These are phyloP conservation scores for Porites cylindrica DNA, from an alignment of 92 coral and sea anemone species.

Conservation along the genomic window DNA sequence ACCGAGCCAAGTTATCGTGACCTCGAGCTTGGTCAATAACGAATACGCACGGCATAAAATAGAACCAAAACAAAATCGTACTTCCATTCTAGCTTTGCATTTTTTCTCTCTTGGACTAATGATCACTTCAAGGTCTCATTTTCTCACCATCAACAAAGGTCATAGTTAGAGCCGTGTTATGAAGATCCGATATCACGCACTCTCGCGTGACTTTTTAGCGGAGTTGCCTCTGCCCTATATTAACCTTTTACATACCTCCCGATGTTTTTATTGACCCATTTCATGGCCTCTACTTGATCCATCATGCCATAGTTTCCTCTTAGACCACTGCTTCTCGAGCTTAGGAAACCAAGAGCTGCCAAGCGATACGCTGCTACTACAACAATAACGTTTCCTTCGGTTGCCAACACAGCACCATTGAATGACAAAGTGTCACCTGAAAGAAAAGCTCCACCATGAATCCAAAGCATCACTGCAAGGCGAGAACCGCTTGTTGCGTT, in stretches of 20 bases:
- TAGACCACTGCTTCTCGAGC: conserved; percentile 8
- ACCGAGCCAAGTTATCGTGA: too few species aligned
- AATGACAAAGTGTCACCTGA: neutral
- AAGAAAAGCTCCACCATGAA: conserved; percentile 26
- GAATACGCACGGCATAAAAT: too few species aligned
- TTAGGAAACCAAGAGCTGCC: conserved; percentile 26
- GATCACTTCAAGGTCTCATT: too few species aligned
- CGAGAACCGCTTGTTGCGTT: neutral
- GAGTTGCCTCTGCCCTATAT: too few species aligned
- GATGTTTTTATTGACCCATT: conserved; percentile 47
- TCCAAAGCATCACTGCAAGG: conserved; percentile 53
- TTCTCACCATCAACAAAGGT: too few species aligned
- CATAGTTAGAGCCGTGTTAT: too few species aligned
- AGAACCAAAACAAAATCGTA: too few species aligned
- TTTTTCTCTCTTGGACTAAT: too few species aligned
- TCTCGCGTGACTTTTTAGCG: too few species aligned
- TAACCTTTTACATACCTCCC: neutral
- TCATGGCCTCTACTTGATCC: conserved; percentile 40
- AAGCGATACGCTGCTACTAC: conserved; percentile 31
- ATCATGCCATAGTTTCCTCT: conserved; percentile 46
- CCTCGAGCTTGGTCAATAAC: too few species aligned
- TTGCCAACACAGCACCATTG: conserved; percentile 38
- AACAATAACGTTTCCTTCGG: conserved; percentile 30
- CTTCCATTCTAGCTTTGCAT: too few species aligned
- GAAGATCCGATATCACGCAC: too few species aligned